A percentile compares a stretch with the other conserved stretches of the same genome.
Conservation (phyloP, 2,888 invertebrate genomes). For the Colostygia pectinataria region DNA sequence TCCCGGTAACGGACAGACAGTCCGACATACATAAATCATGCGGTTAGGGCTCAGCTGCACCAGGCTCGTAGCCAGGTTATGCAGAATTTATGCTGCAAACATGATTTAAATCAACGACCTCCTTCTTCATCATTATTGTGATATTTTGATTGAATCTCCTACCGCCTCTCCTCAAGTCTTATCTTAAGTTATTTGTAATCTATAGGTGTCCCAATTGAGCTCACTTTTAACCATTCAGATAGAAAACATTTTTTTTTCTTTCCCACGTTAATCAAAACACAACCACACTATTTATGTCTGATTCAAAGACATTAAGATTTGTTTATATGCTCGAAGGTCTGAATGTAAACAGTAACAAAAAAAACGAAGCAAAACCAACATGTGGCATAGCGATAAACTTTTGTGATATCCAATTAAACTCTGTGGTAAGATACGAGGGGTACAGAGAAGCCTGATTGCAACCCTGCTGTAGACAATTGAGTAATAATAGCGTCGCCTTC, state of each 20-base stretch:
- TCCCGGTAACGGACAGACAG: slow-evolving; percentile 24
- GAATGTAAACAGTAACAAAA: too few relatives aligned
- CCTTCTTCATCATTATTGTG: too few relatives aligned
- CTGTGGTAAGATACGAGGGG: background rate
- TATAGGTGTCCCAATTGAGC: too few relatives aligned
- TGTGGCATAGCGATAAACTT: background rate
- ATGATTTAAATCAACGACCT: background rate
- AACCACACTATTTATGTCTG: too few relatives aligned
- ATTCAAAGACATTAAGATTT: too few relatives aligned
- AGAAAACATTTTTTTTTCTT: too few relatives aligned
- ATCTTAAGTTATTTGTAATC: too few relatives aligned
- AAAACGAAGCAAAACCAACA: background rate
- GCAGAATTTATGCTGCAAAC: background rate
- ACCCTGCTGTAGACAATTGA: slow-evolving; percentile 31
- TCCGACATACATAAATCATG: slow-evolving; percentile 27
- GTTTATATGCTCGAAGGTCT: too few relatives aligned
- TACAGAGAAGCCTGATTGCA: slow-evolving; percentile 11
- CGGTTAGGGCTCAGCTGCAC: slow-evolving; percentile 19
- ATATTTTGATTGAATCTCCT: too few relatives aligned
- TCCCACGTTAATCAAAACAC: too few relatives aligned
- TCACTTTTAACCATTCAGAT: too few relatives aligned
- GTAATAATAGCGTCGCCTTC: slow-evolving; percentile 40
- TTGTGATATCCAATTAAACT: slow-evolving; percentile 1
- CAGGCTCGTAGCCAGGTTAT: slow-evolving; percentile 16
- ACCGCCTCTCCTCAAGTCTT: too few relatives aligned